Evolutionary conservation across 2,113 vertebrate species (phyloP).

Genomic region (Charadrius vociferus): DNA sequence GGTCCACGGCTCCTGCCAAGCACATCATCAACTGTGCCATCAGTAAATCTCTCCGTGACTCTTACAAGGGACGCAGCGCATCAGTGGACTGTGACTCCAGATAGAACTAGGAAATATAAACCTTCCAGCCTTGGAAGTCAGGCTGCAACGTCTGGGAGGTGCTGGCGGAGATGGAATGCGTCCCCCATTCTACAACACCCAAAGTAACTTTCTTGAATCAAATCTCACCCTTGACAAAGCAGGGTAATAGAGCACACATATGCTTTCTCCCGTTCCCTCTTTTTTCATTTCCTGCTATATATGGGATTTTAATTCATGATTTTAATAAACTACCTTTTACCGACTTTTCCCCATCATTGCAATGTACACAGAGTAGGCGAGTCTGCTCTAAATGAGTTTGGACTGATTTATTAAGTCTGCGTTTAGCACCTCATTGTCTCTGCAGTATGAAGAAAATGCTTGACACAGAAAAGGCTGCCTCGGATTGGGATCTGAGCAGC

Average conservation of each 20-base stretch:
- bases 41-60: not conserved
- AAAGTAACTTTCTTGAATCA: not conserved
- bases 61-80: not conserved
- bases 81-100: not conserved
- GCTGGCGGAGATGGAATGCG: not conserved
- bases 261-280: not conserved
- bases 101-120: not conserved
- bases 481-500: not conserved
- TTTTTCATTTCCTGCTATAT: not conserved
- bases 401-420: not conserved
- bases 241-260: not conserved
- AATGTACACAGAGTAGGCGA: fast-evolving
- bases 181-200: not conserved
- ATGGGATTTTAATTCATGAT: not conserved
- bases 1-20: not conserved
- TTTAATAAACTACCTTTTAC: not conserved
- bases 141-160: not conserved
- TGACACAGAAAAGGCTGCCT: not conserved
- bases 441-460: not conserved
- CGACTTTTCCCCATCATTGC: not conserved
- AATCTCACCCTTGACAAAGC: not conserved
- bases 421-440: not conserved
- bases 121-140: not conserved
- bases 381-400: not conserved
- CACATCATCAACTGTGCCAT: not conserved